Evolutionary conservation across 2,797 vertebrate genomes (phyloP).

Genomic region (Discoglossus pictus): DNA sequence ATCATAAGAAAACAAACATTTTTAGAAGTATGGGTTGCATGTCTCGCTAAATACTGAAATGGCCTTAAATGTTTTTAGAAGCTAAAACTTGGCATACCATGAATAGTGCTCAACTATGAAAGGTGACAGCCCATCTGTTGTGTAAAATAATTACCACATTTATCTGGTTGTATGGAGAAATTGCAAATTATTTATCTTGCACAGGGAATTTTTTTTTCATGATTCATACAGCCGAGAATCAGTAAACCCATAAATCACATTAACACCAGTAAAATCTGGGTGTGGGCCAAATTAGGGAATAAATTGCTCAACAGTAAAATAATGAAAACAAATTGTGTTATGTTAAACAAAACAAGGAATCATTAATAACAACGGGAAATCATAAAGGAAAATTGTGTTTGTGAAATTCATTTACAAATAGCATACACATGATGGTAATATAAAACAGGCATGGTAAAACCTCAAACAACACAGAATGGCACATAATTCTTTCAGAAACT

Average conservation of each 20-base stretch:
- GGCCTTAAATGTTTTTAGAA: constrained; percentile 16
- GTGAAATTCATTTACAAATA: constrained; percentile 9
- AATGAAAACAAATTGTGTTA: constrained; percentile 51
- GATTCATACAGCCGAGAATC: constrained; percentile 29
- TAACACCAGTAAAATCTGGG: constrained; percentile 43
- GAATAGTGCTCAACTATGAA: constrained; percentile 30
- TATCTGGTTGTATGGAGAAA: constrained; percentile 32
- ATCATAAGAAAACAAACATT: background rate
- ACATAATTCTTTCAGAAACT: too few species aligned
- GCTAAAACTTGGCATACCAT: constrained; percentile 16
- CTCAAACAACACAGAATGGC: too few species aligned
- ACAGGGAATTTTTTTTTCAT: constrained; percentile 38
- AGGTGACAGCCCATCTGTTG: constrained; percentile 49
- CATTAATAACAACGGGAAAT: constrained; percentile 43
- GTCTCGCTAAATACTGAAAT: constrained; percentile 7
- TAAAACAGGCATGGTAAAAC: too few species aligned
- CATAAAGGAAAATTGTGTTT: constrained; percentile 19
- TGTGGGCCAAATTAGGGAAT: constrained; percentile 43
- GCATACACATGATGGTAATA: background rate
- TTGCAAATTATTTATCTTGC: constrained; percentile 39
- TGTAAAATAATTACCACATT: constrained; percentile 44
- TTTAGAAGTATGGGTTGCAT: background rate
- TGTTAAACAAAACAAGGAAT: constrained; percentile 44
- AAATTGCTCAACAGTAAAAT: constrained; percentile 43
- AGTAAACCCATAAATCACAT: constrained; percentile 45